Conservation (phyloP, 2,888 invertebrate genomes). For the Eudemis profundana region DNA sequence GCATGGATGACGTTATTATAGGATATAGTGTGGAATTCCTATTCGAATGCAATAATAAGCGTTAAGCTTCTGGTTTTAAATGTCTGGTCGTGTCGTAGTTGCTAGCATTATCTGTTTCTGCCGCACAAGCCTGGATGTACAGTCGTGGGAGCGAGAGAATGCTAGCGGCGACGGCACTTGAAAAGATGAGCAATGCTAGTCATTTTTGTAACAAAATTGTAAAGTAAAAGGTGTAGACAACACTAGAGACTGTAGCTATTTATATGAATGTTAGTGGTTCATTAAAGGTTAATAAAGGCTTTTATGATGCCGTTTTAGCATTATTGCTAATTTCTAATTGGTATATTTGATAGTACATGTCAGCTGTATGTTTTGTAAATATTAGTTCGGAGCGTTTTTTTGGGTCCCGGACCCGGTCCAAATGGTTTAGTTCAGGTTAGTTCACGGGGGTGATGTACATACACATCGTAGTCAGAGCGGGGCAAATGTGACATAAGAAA, state of each 20-base stretch:
- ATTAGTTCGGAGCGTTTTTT: constrained; percentile 56
- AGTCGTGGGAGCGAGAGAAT: constrained; percentile 9
- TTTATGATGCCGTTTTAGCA: constrained; percentile 62
- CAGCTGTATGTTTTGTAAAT: constrained; percentile 66
- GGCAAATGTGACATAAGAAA: constrained; percentile 64
- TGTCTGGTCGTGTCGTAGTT: constrained; percentile 5
- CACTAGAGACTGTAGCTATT: constrained; percentile 77
- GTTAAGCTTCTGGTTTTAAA: constrained; percentile 37
- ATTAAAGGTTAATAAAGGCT: constrained; percentile 62
- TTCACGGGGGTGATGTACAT: constrained; percentile 61
- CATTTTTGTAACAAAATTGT: constrained; percentile 57
- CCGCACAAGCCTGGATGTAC: not conserved
- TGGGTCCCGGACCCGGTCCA: constrained; percentile 54
- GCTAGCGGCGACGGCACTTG: not conserved
- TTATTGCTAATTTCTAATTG: constrained; percentile 46
- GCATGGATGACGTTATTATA: constrained; percentile 44
- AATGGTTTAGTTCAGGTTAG: constrained; percentile 48
- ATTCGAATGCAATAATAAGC: constrained; percentile 42
- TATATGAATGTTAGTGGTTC: constrained; percentile 81
- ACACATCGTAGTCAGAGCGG: constrained; percentile 67
- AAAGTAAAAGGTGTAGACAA: constrained; percentile 64
- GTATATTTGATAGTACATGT: constrained; percentile 47
- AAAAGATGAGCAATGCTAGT: constrained; percentile 32
- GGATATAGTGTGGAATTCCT: constrained; percentile 44
- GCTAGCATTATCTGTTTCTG: constrained; percentile 9